A percentile compares a stretch with the other conserved stretches of the same genome.
Conservation (phyloP, 92 coral and sea anemone genomes). For the Porites evermanni region DNA sequence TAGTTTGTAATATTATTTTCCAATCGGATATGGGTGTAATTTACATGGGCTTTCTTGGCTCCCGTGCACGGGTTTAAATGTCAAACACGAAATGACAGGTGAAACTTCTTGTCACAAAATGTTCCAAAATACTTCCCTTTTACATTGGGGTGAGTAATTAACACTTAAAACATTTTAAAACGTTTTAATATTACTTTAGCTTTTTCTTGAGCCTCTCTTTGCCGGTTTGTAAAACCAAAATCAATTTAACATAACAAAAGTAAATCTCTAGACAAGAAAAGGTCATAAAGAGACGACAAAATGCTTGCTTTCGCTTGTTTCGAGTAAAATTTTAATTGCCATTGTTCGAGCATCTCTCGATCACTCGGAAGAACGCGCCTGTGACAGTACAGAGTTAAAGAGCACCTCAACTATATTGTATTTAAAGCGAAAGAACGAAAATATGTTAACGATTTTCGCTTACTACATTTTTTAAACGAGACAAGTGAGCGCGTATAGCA, state of each 20-base stretch:
- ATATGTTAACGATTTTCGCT: slow-evolving; percentile 13
- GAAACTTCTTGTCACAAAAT: slow-evolving; percentile 22
- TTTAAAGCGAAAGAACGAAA: background rate
- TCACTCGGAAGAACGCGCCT: slow-evolving; percentile 20
- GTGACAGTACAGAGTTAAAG: background rate
- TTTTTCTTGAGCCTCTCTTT: background rate
- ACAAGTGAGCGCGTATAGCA: slow-evolving; percentile 6
- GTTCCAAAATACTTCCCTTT: background rate
- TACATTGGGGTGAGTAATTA: slow-evolving; percentile 9
- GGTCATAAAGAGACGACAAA: background rate
- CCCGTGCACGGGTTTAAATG: background rate
- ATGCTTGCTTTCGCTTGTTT: slow-evolving; percentile 23
- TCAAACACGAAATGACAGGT: slow-evolving; percentile 8
- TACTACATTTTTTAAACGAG: slow-evolving; percentile 32
- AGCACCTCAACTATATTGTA: slow-evolving; percentile 16
- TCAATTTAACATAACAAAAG: background rate
- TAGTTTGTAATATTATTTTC: background rate
- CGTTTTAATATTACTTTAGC: too few species aligned
- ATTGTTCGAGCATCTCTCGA: slow-evolving; percentile 29
- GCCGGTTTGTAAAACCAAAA: background rate
- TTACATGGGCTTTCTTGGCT: background rate
- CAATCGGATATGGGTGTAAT: background rate
- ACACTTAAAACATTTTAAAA: slow-evolving; percentile 4
- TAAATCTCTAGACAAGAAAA: background rate
- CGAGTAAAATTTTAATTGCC: slow-evolving; percentile 50